Evolutionary conservation across 1,140 invertebrate genomes (phyloP), one percentile per base, ranked within the genome.

Genomic region (Ylistrum balloti): DNA sequence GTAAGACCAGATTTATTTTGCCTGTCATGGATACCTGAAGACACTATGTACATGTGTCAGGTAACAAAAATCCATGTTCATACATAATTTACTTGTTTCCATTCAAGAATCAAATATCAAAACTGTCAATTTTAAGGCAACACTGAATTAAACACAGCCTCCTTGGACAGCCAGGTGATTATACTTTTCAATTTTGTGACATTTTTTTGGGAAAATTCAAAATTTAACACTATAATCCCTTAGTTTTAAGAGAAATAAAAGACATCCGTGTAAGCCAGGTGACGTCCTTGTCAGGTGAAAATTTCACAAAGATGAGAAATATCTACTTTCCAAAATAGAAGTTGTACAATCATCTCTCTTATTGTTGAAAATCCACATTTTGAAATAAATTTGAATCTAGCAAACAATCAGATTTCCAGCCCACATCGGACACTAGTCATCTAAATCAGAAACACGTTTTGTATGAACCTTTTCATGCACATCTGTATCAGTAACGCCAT

Each of bases 71-170:
- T n/a, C 56, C 56, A 74, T 74, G 56, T 74, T 74, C 56, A 74
- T n/a, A 74, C 56, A 74, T 74, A 74, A 74, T 74, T 74, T 74
- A 74, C 56, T 74, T n/a, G 28, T 74, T 74, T 74, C 28, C 56
- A 74, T 74, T 74, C 56, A 74, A 74, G 56, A 74, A 74, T 74
- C 56, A 74, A 74, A 74, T 74, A 74, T 74, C 56, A 74, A 74
- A 74, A 74, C 28, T 74, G 56, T 74, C 56, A n/a, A 28, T 74
- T 74, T 74, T 74, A 74, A 74, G n/a, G 56, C 22, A 74, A 74
- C n/a, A 74, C n/a, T 74, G 56, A 74, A 74, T 28, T 28, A 74
- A 74, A 74, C 28, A 7, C 56, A 74, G 56, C 2, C 56, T 74
- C 56, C 56, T 74, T 74, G n/a, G 5, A 28, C n/a, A 74, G 56